These are phyloP conservation scores for Endotricha flammealis DNA, from an alignment of 2,888 invertebrate genomes.

Conservation along the genomic window DNA sequence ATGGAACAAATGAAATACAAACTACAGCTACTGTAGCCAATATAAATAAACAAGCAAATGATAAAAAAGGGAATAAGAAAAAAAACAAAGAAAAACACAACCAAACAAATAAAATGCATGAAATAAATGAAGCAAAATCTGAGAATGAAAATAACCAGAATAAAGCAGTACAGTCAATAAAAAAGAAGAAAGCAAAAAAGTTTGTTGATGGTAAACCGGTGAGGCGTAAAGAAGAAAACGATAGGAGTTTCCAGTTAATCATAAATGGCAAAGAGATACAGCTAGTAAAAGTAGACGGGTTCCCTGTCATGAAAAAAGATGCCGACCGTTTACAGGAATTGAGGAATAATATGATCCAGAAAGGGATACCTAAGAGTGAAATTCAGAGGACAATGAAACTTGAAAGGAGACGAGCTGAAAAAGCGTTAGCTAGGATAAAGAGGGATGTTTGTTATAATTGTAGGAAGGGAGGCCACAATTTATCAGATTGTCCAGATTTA, in stretches of 20 bases:
- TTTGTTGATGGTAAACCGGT: conserved; percentile 44
- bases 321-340: conserved; percentile 80
- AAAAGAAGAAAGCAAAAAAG: conserved; percentile 37
- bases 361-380: conserved; percentile 83
- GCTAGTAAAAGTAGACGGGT: conserved; percentile 82
- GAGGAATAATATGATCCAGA: conserved; percentile 80
- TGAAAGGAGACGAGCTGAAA: conserved; percentile 85
- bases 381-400: conserved; percentile 82
- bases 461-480: conserved; percentile 85
- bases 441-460: conserved; percentile 89
- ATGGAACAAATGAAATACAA: not conserved
- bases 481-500: conserved; percentile 88
- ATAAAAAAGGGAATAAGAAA: conserved; percentile 22
- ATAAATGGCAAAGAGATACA: conserved; percentile 82
- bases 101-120: conserved; percentile 4
- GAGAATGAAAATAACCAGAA: conserved; percentile 3
- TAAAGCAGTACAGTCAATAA: conserved; percentile 11
- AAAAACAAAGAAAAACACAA: not conserved
- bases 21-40: not conserved
- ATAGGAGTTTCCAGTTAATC: conserved; percentile 69
- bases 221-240: conserved; percentile 64
- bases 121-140: not conserved
- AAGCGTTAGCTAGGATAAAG: conserved; percentile 81
- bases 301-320: conserved; percentile 84
- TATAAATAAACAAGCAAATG: conserved; percentile 21